A percentile compares a stretch with the other conserved stretches of the same genome.
Conservation (phyloP, 2,797 vertebrate genomes). For the Danio choprae region DNA sequence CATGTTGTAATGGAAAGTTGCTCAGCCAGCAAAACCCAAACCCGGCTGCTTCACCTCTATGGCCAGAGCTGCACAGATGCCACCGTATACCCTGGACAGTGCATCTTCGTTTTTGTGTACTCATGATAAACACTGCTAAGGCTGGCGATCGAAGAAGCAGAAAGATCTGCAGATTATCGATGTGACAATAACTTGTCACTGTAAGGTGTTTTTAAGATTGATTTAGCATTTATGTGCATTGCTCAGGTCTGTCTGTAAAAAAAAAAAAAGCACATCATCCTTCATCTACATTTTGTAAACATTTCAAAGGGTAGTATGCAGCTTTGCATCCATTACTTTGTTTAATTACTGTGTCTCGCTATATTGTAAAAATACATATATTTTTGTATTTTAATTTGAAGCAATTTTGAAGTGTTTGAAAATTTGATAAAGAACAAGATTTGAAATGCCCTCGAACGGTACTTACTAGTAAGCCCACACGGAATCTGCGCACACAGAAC, state of each 20-base stretch:
- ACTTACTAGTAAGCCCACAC: too few species aligned
- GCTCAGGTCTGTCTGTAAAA: background rate
- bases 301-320: too few species aligned
- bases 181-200: background rate
- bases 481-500: too few species aligned
- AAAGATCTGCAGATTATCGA: background rate
- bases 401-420: too few species aligned
- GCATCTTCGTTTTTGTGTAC: slow-evolving; percentile 21
- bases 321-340: too few species aligned
- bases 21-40: slow-evolving; percentile 40
- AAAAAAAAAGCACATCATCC: background rate
- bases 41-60: slow-evolving; percentile 21
- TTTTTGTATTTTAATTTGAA: too few species aligned
- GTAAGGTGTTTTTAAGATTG: slow-evolving; percentile 11
- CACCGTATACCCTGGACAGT: background rate
- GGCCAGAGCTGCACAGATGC: slow-evolving; percentile 33
- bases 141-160: background rate
- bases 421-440: too few species aligned
- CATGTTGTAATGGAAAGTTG: slow-evolving; percentile 41
- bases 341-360: too few species aligned
- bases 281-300: slow-evolving; percentile 20
- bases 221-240: slow-evolving; percentile 16
- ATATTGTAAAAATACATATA: too few species aligned
- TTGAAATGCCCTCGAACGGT: too few species aligned
- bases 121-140: slow-evolving; percentile 25